Conservation (phyloP, 1,140 invertebrate species). For the Drosophila quadrilineata region DNA sequence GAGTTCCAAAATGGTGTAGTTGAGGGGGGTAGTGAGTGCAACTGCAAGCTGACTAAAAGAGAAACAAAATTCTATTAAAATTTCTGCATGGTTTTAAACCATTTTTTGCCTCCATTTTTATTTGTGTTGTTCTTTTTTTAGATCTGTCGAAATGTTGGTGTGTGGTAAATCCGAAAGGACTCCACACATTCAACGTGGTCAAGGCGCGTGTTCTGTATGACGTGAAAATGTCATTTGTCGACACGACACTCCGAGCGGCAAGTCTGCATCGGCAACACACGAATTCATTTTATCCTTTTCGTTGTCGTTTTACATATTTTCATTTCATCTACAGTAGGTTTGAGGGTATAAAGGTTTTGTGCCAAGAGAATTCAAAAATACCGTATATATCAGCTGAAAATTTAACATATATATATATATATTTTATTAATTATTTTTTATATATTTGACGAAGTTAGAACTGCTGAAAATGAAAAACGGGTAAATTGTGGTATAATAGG, state of each 20-base stretch:
- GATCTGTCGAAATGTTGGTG: conserved; percentile 62
- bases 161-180: conserved; percentile 60
- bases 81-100: conserved; percentile 75
- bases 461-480: too few relatives aligned
- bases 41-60: not conserved
- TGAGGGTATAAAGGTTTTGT: too few relatives aligned
- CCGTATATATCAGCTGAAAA: too few relatives aligned
- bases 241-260: conserved; percentile 22
- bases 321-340: too few relatives aligned
- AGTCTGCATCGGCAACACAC: conserved; percentile 25
- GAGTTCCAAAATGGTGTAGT: not conserved
- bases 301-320: conserved; percentile 34
- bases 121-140: conserved; percentile 21
- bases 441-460: too few relatives aligned
- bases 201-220: conserved; percentile 50
- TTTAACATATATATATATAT: too few relatives aligned
- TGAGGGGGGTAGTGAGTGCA: not conserved
- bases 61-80: conserved; percentile 74
- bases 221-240: conserved; percentile 74
- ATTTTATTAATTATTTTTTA: too few relatives aligned
- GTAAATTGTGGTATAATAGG: too few relatives aligned
- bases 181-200: conserved; percentile 32
- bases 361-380: too few relatives aligned
- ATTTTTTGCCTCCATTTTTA: too few relatives aligned
- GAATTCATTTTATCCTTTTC: conserved; percentile 50